Percentiles rank a stretch among this genome's conserved stretches.
Conservation (phyloP, 2,797 vertebrate genomes). For the Chrosomus eos region DNA sequence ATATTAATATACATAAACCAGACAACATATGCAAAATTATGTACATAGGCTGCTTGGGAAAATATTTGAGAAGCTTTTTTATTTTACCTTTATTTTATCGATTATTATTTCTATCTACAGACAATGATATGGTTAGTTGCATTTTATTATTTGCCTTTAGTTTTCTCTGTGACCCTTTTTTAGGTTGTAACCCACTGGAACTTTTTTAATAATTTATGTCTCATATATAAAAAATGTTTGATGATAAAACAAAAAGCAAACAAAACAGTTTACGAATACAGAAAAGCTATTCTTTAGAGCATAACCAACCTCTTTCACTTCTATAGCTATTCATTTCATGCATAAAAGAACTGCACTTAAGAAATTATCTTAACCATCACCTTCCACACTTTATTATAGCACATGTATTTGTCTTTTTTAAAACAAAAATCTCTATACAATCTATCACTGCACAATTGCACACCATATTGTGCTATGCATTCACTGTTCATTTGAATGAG, state of each 20-base stretch:
- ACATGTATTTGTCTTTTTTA: not conserved
- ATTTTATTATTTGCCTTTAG: not conserved
- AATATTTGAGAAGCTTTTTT: not conserved
- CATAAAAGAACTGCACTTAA: not conserved
- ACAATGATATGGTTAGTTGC: not conserved
- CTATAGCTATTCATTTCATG: not conserved
- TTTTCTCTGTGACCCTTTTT: not conserved
- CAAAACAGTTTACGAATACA: not conserved
- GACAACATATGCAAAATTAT: not conserved
- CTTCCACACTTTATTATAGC: not conserved
- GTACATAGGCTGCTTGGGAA: not conserved
- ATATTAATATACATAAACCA: not conserved
- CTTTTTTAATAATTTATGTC: not conserved
- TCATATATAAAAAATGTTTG: not conserved
- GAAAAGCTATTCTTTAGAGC: not conserved
- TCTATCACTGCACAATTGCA: not conserved
- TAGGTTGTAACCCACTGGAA: too few relatives aligned
- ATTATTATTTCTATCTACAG: not conserved
- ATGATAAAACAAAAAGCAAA: not conserved
- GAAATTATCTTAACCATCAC: not conserved
- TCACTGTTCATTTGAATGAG: slow-evolving; percentile 18
- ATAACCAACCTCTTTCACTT: not conserved
- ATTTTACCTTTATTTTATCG: not conserved
- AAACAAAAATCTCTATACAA: slow-evolving; percentile 2
- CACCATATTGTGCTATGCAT: not conserved